A percentile compares a stretch with the other conserved stretches of the same genome.
Conservation (phyloP, 2,113 vertebrate species). For the Campylorhamphus procurvoides region DNA sequence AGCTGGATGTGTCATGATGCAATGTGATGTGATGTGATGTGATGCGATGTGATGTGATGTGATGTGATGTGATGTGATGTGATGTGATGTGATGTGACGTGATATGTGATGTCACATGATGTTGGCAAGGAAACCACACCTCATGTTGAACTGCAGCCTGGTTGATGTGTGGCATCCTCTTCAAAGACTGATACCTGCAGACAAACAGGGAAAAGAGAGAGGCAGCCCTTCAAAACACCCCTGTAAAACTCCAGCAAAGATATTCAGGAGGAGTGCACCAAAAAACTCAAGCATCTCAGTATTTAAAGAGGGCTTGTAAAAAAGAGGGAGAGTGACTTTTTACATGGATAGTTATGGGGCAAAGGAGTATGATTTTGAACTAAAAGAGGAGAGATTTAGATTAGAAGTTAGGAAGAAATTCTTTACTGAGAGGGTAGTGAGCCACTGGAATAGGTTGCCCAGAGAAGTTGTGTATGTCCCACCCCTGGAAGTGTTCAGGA, state of each 20-base stretch:
- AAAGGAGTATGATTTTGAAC: background rate
- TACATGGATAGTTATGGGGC: background rate
- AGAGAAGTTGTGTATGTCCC: background rate
- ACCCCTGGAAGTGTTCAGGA: background rate
- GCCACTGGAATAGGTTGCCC: background rate
- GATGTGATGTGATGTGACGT: background rate
- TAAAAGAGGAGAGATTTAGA: background rate
- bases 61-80: background rate
- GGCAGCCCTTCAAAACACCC: background rate
- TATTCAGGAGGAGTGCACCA: background rate
- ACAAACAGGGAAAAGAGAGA: background rate
- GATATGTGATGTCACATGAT: background rate
- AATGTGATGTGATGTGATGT: background rate
- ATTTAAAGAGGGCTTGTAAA: background rate
- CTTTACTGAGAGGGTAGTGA: background rate
- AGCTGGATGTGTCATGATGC: background rate
- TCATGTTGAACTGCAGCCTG: background rate
- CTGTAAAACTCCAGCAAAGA: background rate
- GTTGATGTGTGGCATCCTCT: background rate
- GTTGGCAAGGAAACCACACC: rapidly evolving
- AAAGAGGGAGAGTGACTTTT: background rate
- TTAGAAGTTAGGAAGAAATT: background rate
- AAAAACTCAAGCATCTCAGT: background rate
- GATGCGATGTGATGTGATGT: background rate
- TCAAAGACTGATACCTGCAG: background rate